Evolutionary conservation across 1,140 invertebrate genomes (phyloP).

Genomic region (Chrysopa pallens): DNA sequence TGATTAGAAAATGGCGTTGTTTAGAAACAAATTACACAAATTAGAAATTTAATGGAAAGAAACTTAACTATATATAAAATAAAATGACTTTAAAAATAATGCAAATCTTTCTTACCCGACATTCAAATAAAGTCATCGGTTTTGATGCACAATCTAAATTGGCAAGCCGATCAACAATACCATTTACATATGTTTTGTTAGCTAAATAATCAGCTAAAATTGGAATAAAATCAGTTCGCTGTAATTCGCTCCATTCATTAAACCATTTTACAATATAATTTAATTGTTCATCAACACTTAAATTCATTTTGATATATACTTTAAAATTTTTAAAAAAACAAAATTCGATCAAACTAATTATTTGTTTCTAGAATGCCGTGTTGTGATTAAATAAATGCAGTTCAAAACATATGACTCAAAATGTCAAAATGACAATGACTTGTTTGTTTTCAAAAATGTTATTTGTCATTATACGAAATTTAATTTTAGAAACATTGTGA

Average conservation of each 20-base stretch:
- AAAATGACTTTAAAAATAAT: neutral
- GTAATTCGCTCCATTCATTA: slow-evolving; percentile 71
- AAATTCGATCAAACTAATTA: too few relatives aligned
- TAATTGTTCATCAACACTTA: slow-evolving; percentile 43
- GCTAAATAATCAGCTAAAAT: slow-evolving; percentile 51
- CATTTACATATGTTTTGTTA: slow-evolving; percentile 43
- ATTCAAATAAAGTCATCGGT: slow-evolving; percentile 74
- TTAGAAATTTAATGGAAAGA: neutral
- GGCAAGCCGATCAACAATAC: slow-evolving; percentile 49
- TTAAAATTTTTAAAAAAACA: too few relatives aligned
- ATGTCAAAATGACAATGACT: too few relatives aligned
- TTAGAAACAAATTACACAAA: neutral
- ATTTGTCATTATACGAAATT: too few relatives aligned
- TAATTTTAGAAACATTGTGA: too few relatives aligned
- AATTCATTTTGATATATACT: slow-evolving; percentile 13
- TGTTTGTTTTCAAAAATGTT: too few relatives aligned
- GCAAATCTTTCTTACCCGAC: slow-evolving; percentile 38
- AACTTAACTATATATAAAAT: neutral
- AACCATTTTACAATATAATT: slow-evolving; percentile 74
- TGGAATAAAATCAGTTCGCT: slow-evolving; percentile 64
- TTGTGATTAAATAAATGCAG: too few relatives aligned
- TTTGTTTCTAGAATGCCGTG: too few relatives aligned
- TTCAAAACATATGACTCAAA: too few relatives aligned
- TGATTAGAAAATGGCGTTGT: too few relatives aligned
- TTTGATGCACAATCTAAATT: slow-evolving; percentile 45